Percentiles rank a stretch among this genome's conserved stretches.
phyloP scores from a whole-genome alignment of 2,888 invertebrate genomes.

The Acronicta aceris region DNA sequence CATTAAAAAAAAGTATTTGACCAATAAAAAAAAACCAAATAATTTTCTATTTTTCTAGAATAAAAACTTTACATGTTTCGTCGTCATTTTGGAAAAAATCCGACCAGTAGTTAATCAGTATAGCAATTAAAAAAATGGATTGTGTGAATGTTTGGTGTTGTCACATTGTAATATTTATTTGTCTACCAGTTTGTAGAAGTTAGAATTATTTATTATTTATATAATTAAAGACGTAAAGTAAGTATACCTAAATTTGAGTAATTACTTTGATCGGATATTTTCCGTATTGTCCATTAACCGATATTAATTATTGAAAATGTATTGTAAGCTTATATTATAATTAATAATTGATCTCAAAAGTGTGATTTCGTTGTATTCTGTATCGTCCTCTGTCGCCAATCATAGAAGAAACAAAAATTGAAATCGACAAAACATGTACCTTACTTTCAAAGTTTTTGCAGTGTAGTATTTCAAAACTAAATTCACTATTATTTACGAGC shows the following conservation, averaged over 20 bases:
- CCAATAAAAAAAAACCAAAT: conserved; percentile 60
- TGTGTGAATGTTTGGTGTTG: conserved; percentile 60
- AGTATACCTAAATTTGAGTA: neutral
- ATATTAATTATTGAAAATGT: conserved; percentile 37
- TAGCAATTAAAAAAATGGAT: conserved; percentile 62
- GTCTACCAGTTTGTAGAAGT: neutral
- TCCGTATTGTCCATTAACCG: conserved; percentile 32
- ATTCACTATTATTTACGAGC: conserved; percentile 9
- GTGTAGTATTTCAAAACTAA: too few relatives aligned
- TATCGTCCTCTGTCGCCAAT: conserved; percentile 14
- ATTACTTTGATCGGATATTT: conserved; percentile 21
- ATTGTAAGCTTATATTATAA: conserved; percentile 21
- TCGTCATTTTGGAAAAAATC: conserved; percentile 64
- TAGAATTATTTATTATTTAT: too few relatives aligned
- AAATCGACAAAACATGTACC: too few relatives aligned
- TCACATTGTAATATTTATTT: conserved; percentile 36
- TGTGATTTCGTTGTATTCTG: conserved; percentile 19
- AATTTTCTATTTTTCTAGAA: conserved; percentile 78
- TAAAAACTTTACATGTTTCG: conserved; percentile 61
- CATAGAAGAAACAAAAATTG: conserved; percentile 3
- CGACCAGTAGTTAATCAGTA: conserved; percentile 62
- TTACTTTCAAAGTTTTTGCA: too few relatives aligned
- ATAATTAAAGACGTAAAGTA: too few relatives aligned
- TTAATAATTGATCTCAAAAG: conserved; percentile 32
- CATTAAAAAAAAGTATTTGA: conserved; percentile 47